Conservation (phyloP, 2,113 vertebrate species). For the Hemicordylus capensis region DNA sequence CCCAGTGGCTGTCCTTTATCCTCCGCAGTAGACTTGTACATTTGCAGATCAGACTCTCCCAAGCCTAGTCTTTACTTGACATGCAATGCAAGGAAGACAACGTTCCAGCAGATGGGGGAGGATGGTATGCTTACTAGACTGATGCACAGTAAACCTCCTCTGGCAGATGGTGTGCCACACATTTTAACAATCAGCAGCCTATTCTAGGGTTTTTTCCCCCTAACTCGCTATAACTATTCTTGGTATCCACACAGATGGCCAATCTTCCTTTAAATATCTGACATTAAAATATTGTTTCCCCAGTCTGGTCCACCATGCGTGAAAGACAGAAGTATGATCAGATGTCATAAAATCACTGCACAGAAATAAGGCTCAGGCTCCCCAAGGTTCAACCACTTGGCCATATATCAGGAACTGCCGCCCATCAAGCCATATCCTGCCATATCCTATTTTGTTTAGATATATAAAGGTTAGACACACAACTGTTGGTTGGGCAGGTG, state of each 20-base stretch:
- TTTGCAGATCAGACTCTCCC: neutral
- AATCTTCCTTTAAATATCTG: neutral
- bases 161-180: slow-evolving; percentile 4
- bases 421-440: neutral
- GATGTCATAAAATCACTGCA: neutral
- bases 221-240: slow-evolving; percentile 22
- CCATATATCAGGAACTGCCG: neutral
- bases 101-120: neutral
- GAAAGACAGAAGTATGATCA: neutral
- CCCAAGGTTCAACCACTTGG: neutral
- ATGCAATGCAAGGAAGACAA: neutral
- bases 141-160: neutral
- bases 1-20: neutral
- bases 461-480: no score
- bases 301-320: neutral
- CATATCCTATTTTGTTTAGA: neutral
- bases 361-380: neutral
- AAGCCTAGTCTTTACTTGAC: neutral
- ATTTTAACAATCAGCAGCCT: slow-evolving; percentile 15
- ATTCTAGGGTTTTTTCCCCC: neutral
- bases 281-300: neutral
- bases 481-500: no score
- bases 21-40: neutral
- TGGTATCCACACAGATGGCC: slow-evolving; percentile 13
- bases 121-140: neutral